These are phyloP conservation scores for Gymnothorax reevesii DNA, from an alignment of 2,797 vertebrate species.

Conservation along the genomic window DNA sequence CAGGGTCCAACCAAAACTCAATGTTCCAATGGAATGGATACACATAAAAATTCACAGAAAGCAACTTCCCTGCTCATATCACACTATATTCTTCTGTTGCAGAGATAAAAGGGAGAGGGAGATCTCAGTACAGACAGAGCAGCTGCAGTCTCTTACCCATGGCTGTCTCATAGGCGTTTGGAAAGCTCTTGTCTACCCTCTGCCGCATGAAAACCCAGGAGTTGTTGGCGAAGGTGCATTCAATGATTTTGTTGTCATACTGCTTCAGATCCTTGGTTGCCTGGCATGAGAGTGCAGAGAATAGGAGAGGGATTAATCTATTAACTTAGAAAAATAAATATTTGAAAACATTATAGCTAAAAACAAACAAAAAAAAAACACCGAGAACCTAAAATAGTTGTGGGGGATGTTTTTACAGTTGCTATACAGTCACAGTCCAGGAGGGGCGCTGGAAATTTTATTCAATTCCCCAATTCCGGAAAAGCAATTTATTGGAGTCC, in stretches of 20 bases:
- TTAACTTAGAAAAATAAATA: neutral
- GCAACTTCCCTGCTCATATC: neutral
- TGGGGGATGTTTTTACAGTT: neutral
- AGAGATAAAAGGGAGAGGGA: constrained; percentile 26
- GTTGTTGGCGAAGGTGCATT: constrained; percentile 95
- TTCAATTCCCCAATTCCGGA: neutral
- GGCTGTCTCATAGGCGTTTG: constrained; percentile 94
- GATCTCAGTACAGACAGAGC: constrained; percentile 33
- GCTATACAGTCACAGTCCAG: neutral
- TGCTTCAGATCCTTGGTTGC: constrained; percentile 92
- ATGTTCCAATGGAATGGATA: neutral
- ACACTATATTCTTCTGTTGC: constrained; percentile 21
- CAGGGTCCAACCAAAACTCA: neutral
- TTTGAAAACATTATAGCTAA: neutral
- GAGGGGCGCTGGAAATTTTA: neutral
- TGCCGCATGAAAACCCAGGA: constrained; percentile 98
- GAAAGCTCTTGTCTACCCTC: constrained; percentile 97
- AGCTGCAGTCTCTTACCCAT: constrained; percentile 82
- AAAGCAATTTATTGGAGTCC: neutral
- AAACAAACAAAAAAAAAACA: neutral
- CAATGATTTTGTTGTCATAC: constrained; percentile 99
- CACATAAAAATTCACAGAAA: neutral
- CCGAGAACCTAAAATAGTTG: neutral
- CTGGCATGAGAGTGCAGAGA: constrained; percentile 64
- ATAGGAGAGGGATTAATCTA: neutral